Evolutionary conservation across 2,113 vertebrate species (phyloP), one percentile per base, ranked within the genome.

Genomic region (Cinclus cinclus): DNA sequence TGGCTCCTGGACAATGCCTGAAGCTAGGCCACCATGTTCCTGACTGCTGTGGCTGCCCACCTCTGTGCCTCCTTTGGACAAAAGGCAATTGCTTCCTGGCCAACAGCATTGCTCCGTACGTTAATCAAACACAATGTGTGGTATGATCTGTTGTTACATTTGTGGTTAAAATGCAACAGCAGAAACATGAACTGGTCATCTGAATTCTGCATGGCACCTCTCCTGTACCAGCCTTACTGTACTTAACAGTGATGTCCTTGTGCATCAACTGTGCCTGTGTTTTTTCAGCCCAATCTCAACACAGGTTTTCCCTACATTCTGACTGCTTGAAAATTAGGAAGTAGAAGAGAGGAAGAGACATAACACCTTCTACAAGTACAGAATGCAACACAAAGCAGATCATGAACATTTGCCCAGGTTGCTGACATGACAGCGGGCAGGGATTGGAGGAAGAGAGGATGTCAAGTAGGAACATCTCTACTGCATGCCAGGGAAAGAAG

Each of bases 1-100:
- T 7, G 50, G 53, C n/a, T 77, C 27, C n/a, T 12, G 24, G 69
- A 46, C 0, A 0, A 52, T 25, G 55, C 18, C 41, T 52, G 58
- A 60, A 73, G 24, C 53, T 33, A 46, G 7, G 5, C 4, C 25
- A 67, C n/a, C 13, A 4, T 1, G 0, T 27, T 60, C 8, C 53
- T 73, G 73, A 15, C 37, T 67, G 55, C 68, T 2, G 2, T 11
- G 33, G 33, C 90, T 92, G 89, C 37, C 30, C 37, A 52, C 16
- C 56, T 49, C 49, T 11, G 3, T 28, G n/a, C 11, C 50, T 63
- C 23, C 73, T 22, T 6, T 31, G 52, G 50, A 52, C 37, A 41
- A 64, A 35, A 50, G 31, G 22, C 24, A 82, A 24, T 1, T 2
- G 41, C 33, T 84, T 81, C 37, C 60, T 14, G 13, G 31, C 1